Base-by-base conservation (phyloP, 1,140 invertebrate genomes). In the Xylocopa sonorina region DNA sequence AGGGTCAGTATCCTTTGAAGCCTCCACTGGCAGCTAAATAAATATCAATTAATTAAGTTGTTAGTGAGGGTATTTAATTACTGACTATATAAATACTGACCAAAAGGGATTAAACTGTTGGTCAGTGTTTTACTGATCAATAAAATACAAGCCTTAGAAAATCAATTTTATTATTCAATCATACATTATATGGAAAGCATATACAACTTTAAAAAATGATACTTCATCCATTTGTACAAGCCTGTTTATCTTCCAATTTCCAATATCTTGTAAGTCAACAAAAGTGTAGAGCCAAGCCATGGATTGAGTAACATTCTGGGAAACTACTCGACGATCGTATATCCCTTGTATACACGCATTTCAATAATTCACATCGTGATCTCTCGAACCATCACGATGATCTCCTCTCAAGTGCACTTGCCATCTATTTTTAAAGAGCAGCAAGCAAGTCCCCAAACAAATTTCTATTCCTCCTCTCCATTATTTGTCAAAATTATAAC, bases 321-420 rank as follows among this genome's bases (percentile, higher is more conserved):
- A 41, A 66, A 43, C 27, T 50, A 57, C 18, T 24, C 43, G 43
- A 24, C 41, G 38, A 38, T 24, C 43, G 53, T 67, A 21, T 67
- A 55, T 12, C 32, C 48, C 32, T 46, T 67, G 27, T 46, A 16
- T 62, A 48, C 29, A 62, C n/a, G 10, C 21, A n/a, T n/a, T 62
- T 73, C 48, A 73, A 62, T 73, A 9, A 9, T 58, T 32, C 4
- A 21, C 55, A 50, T 50, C 32, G 62, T 73, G 46, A 27, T 73
- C 57, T 62, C 21, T 73, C 50, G 71, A 50, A 62, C 9, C 57
- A 57, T 32, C 27, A n/a, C 12, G 21, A 38, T 24, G 10, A 62
- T 24, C 60, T 24, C 24, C 18, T 43, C n/a, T 63, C n/a, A 16
- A 43, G 5, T 3, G n/a, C 21, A 21, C 50, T 6, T 7, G 14